phyloP scores from a whole-genome alignment of 2,797 vertebrate species.

The Poeciliopsis infans region DNA sequence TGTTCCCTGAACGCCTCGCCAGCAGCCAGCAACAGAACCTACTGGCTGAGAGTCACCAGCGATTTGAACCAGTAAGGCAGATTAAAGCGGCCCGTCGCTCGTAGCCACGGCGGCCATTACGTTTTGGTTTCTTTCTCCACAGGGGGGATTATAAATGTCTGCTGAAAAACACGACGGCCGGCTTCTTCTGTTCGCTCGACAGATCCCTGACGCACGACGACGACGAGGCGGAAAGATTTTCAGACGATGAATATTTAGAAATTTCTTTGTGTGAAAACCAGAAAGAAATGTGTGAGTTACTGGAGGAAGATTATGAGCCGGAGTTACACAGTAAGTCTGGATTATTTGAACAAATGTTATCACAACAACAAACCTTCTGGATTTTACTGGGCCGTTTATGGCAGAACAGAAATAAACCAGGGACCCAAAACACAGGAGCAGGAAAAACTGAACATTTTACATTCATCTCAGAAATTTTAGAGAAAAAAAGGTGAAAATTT shows the following conservation, averaged over 20 bases:
- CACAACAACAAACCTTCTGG: neutral
- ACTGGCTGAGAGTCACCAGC: conserved; percentile 44
- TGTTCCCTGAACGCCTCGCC: conserved; percentile 63
- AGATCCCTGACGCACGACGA: fast-evolving
- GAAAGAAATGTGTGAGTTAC: conserved; percentile 9
- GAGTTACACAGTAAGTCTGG: conserved; percentile 57
- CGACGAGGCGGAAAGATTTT: neutral
- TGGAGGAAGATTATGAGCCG: conserved; percentile 31
- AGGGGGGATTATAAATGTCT: conserved; percentile 38
- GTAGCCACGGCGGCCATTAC: neutral
- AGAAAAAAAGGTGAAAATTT: neutral
- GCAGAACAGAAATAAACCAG: neutral
- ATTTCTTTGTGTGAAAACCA: conserved; percentile 59
- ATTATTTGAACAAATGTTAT: no score
- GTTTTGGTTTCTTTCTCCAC: conserved; percentile 15
- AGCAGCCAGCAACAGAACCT: conserved; percentile 17
- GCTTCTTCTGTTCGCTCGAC: conserved; percentile 58
- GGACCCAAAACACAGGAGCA: neutral
- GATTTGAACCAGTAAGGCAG: neutral
- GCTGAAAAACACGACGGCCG: conserved; percentile 19
- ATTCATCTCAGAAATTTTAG: no score
- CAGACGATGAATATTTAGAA: conserved; percentile 11
- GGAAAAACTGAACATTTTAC: no score
- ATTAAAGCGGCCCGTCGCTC: neutral
- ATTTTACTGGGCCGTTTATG: neutral